Percentiles rank a stretch among this genome's conserved stretches.
Evolutionary conservation across 2,113 vertebrate genomes (phyloP).

Genomic region (Daphoenositta chrysoptera): DNA sequence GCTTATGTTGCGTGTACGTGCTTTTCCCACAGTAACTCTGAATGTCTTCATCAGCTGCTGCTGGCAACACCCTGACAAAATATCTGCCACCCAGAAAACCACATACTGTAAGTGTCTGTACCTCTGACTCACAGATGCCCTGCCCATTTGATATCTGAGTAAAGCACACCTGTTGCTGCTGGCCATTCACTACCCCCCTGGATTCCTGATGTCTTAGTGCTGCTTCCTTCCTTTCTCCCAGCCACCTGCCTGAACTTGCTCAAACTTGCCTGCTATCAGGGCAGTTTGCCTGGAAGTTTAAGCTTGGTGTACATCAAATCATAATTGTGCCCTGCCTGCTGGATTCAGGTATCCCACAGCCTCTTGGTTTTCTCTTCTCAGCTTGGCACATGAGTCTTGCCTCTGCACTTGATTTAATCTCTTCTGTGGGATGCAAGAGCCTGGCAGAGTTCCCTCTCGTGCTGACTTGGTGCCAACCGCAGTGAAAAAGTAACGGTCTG

Average conservation of each 20-base stretch:
- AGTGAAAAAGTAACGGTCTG: not conserved
- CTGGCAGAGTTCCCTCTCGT: not conserved
- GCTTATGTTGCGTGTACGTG: not conserved
- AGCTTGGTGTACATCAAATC: not conserved
- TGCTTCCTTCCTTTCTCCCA: not conserved
- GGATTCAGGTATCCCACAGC: not conserved
- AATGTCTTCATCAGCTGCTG: constrained; percentile 19
- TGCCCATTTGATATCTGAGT: not conserved
- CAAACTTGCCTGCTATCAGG: not conserved
- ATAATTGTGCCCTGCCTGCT: not conserved
- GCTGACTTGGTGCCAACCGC: not conserved
- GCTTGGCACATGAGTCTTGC: not conserved
- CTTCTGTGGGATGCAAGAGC: not conserved
- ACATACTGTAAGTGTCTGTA: not conserved
- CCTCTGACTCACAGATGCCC: constrained; percentile 9
- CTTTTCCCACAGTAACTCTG: not conserved
- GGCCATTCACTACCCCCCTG: not conserved
- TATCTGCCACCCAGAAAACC: not conserved
- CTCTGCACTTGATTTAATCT: not conserved
- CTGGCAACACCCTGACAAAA: constrained; percentile 12
- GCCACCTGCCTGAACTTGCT: not conserved
- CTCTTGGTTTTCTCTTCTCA: not conserved
- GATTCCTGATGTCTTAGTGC: not conserved
- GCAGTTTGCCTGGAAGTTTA: not conserved
- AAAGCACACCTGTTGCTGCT: constrained; percentile 30